These are phyloP conservation scores for Pachyseris speciosa DNA, from an alignment of 64 coral and sea anemone species.

Conservation along the genomic window DNA sequence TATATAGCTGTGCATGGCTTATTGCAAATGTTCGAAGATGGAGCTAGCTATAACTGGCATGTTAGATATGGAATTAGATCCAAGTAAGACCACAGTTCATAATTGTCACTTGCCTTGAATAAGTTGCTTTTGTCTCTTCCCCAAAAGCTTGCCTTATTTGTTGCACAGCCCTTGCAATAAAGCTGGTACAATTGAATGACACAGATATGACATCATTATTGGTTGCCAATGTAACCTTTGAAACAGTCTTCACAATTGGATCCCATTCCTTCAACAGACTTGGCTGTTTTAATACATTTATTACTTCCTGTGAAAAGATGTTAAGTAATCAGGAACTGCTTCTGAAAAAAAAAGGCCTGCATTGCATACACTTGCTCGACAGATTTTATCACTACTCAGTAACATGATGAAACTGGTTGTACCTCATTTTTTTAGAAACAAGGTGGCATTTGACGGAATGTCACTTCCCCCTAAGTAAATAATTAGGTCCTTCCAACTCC, in stretches of 20 bases:
- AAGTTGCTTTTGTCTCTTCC: constrained; percentile 33
- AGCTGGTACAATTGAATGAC: not conserved
- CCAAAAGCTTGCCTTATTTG: constrained; percentile 21
- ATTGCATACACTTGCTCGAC: not conserved
- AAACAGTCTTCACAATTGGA: constrained; percentile 32
- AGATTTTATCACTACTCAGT: no score
- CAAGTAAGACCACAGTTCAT: no score
- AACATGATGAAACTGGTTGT: no score
- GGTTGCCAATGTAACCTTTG: constrained; percentile 10
- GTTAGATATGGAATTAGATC: no score
- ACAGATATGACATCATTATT: constrained; percentile 59
- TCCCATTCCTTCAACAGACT: constrained; percentile 45
- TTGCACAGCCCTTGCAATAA: not conserved
- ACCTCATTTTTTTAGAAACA: no score
- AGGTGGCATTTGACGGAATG: no score
- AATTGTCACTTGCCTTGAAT: constrained; percentile 48
- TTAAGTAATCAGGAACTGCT: not conserved
- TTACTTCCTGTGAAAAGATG: not conserved
- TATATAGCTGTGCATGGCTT: no score
- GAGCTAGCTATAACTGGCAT: no score
- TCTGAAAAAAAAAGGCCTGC: not conserved
- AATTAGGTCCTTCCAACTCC: no score
- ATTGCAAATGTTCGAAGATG: no score
- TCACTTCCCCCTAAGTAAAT: no score
- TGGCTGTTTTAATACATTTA: constrained; percentile 15